A percentile compares a stretch with the other conserved stretches of the same genome.
Evolutionary conservation across 2,888 invertebrate genomes (phyloP).

Genomic region (Norana najaformis): DNA sequence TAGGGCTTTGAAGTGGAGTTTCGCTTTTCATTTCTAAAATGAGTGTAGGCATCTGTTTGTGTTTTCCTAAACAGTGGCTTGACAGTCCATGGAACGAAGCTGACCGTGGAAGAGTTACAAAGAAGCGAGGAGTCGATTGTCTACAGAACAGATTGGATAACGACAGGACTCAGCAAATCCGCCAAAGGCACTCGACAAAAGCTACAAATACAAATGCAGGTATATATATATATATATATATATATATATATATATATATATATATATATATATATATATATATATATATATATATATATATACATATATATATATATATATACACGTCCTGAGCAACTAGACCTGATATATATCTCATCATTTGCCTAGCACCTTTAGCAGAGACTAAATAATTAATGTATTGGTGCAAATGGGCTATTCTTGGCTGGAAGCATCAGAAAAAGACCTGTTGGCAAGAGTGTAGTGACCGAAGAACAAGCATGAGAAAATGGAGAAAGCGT

Average conservation of each 20-base stretch:
- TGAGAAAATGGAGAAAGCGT: too few species aligned
- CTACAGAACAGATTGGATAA: conserved; percentile 38
- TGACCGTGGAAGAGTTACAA: conserved; percentile 32
- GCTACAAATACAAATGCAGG: conserved; percentile 32
- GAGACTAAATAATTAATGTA: neutral
- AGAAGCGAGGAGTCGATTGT: conserved; percentile 30
- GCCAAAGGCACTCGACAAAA: conserved; percentile 41
- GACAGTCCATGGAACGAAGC: conserved; percentile 37
- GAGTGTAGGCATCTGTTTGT: neutral
- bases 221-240: neutral
- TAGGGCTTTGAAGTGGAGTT: too few species aligned
- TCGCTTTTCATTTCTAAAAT: neutral
- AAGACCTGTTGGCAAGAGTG: too few species aligned
- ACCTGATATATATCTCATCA: too few species aligned
- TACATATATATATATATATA: neutral
- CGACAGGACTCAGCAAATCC: conserved; percentile 39
- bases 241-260: neutral
- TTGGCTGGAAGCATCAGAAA: too few species aligned
- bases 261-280: neutral
- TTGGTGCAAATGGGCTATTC: too few species aligned
- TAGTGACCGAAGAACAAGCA: too few species aligned
- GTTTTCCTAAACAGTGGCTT: conserved; percentile 20
- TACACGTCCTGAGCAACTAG: neutral
- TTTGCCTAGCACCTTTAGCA: neutral
- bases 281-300: conserved; percentile 32